Conservation (phyloP, 2,797 vertebrate species). For the Menidia menidia region DNA sequence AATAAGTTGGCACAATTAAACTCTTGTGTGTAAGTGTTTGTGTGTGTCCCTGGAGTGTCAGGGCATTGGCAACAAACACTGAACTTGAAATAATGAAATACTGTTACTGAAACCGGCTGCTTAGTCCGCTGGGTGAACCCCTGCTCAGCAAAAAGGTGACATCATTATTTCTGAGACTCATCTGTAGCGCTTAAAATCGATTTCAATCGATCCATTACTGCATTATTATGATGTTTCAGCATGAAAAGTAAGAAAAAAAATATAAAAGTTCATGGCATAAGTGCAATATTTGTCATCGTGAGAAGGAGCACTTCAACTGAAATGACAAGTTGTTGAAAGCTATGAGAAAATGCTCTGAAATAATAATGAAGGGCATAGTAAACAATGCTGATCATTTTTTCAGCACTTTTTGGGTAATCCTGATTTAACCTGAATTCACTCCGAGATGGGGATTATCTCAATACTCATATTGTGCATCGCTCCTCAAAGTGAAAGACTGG, state of each 20-base stretch:
- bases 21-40: slow-evolving; percentile 5
- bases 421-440: background rate
- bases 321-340: background rate
- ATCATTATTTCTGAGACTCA: background rate
- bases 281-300: too few relatives aligned
- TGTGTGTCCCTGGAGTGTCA: slow-evolving; percentile 8
- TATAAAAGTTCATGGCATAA: background rate
- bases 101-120: background rate
- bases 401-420: background rate
- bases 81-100: slow-evolving; percentile 1
- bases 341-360: background rate
- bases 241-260: background rate
- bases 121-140: background rate
- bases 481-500: background rate
- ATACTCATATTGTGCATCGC: background rate
- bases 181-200: slow-evolving; percentile 3
- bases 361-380: background rate
- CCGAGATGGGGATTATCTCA: background rate
- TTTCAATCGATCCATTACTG: background rate
- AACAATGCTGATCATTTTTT: background rate
- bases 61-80: background rate
- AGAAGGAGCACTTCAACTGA: background rate
- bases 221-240: slow-evolving; percentile 2
- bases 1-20: slow-evolving; percentile 37
- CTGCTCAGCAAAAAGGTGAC: slow-evolving; percentile 4